These are phyloP conservation scores for Rhinophrynus dorsalis DNA, from an alignment of 2,797 vertebrate genomes.

Conservation along the genomic window DNA sequence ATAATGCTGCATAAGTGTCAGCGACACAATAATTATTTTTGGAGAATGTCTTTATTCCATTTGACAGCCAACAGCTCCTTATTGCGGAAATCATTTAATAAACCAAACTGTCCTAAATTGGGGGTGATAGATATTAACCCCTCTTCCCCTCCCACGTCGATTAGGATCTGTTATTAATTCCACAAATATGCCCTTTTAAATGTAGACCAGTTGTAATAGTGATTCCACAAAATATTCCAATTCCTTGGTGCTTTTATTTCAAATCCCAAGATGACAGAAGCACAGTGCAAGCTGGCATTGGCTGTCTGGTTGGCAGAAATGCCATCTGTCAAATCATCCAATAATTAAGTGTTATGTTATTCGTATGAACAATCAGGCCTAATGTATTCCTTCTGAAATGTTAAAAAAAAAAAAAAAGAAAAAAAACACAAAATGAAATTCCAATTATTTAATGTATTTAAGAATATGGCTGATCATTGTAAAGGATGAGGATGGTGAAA, in stretches of 20 bases:
- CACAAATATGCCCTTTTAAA: slow-evolving; percentile 5
- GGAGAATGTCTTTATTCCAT: neutral
- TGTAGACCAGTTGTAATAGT: slow-evolving; percentile 19
- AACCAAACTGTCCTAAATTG: neutral
- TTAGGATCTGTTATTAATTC: neutral
- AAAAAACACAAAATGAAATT: slow-evolving; percentile 54
- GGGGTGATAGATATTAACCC: neutral
- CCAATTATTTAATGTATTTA: slow-evolving; percentile 69
- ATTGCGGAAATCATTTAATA: neutral
- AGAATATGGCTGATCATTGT: slow-evolving; percentile 70
- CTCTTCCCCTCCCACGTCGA: neutral
- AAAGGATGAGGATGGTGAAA: slow-evolving; percentile 64
- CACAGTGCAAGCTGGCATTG: slow-evolving; percentile 65
- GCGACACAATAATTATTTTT: neutral
- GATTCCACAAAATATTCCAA: neutral
- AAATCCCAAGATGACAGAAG: slow-evolving; percentile 54
- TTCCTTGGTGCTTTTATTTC: slow-evolving; percentile 53
- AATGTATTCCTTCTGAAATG: slow-evolving; percentile 73
- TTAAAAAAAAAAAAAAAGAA: slow-evolving; percentile 62
- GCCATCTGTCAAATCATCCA: slow-evolving; percentile 77
- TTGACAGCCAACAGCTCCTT: neutral
- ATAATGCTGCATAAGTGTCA: too few relatives aligned
- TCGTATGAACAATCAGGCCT: slow-evolving; percentile 75
- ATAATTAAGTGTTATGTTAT: slow-evolving; percentile 79
- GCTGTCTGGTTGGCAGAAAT: slow-evolving; percentile 66